A percentile compares a stretch with the other conserved stretches of the same genome.
These are phyloP conservation scores for Drosophila quinaria DNA, from an alignment of 2,888 invertebrate species.

Conservation along the genomic window DNA sequence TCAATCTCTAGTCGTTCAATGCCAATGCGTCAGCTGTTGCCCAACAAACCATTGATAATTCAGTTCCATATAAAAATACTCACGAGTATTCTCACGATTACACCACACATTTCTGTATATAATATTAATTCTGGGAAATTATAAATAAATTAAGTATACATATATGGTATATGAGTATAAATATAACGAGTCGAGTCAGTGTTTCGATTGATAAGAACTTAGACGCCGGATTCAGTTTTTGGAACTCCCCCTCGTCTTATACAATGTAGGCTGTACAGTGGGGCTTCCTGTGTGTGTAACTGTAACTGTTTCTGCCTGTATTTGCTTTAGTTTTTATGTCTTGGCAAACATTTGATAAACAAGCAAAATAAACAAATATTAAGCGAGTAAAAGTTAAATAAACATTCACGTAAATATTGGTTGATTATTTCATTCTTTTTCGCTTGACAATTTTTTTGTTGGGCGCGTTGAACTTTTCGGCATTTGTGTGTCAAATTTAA, in stretches of 20 bases:
- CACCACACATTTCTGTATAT: slow-evolving; percentile 8
- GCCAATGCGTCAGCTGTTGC: slow-evolving; percentile 38
- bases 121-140: slow-evolving; percentile 35
- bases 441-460: slow-evolving; percentile 36
- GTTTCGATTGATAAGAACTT: slow-evolving; percentile 54
- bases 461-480: slow-evolving; percentile 66
- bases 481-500: slow-evolving; percentile 66
- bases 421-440: slow-evolving; percentile 32
- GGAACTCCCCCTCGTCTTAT: slow-evolving; percentile 1
- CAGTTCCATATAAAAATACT: background rate
- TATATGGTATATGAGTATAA: background rate
- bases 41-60: slow-evolving; percentile 41
- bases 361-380: slow-evolving; percentile 60
- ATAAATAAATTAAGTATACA: slow-evolving; percentile 6
- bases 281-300: slow-evolving; percentile 49
- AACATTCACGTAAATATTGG: slow-evolving; percentile 50
- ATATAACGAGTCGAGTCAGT: slow-evolving; percentile 16
- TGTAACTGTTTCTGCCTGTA: slow-evolving; percentile 25
- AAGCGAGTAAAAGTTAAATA: slow-evolving; percentile 52
- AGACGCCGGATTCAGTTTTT: slow-evolving; percentile 34
- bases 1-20: slow-evolving; percentile 20
- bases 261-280: background rate
- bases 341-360: slow-evolving; percentile 74
- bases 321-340: slow-evolving; percentile 71
- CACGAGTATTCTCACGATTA: background rate